Evolutionary conservation across 2,888 invertebrate species (phyloP).

Genomic region (Aphrophora alni): DNA sequence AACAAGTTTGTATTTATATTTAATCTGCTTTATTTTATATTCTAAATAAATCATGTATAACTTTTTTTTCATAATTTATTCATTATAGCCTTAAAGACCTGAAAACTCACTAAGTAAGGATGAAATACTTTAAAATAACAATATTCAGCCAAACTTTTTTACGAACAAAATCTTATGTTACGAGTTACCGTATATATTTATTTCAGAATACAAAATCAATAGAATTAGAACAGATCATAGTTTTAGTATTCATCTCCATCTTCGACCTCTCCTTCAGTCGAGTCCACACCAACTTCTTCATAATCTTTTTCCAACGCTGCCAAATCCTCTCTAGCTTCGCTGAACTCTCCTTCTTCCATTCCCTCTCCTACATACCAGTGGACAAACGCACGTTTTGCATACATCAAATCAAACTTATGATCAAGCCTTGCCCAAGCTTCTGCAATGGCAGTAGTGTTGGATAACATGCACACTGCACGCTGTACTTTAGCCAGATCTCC

Average conservation of each 20-base stretch:
- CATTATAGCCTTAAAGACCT: no score
- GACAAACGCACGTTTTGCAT: conserved; percentile 71
- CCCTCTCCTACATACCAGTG: conserved; percentile 83
- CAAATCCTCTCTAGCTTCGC: conserved; percentile 61
- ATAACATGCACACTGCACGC: conserved; percentile 97
- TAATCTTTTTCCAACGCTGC: conserved; percentile 86
- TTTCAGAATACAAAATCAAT: not conserved
- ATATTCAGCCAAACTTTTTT: no score
- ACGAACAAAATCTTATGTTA: no score
- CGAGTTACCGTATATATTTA: no score
- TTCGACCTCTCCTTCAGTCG: conserved; percentile 79
- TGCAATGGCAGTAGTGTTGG: conserved; percentile 86
- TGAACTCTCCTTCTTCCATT: conserved; percentile 79
- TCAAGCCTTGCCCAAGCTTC: conserved; percentile 72
- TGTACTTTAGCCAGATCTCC: conserved; percentile 95
- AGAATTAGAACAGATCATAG: conserved; percentile 50
- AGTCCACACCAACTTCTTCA: conserved; percentile 88
- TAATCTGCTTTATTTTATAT: no score
- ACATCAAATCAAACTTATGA: conserved; percentile 73
- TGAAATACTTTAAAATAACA: no score
- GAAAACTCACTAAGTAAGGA: no score
- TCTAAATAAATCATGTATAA: no score
- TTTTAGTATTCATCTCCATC: conserved; percentile 77
- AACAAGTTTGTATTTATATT: no score
- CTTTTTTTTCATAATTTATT: no score